Evolutionary conservation across 2,113 vertebrate species (phyloP).

Genomic region (Zootoca vivipara): DNA sequence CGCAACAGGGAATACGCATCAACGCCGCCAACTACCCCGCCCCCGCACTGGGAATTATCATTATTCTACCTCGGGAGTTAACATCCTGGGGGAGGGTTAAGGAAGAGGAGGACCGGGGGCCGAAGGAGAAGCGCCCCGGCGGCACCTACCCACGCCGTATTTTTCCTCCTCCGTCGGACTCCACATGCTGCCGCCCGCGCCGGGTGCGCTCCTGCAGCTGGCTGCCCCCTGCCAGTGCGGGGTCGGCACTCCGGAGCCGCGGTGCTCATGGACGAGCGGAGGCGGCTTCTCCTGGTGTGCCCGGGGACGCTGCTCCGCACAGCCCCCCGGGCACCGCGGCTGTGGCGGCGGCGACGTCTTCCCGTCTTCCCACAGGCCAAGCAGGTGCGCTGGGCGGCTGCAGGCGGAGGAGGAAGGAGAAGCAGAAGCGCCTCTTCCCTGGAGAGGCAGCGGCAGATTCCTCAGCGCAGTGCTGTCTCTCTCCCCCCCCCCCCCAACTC

Average conservation of each 20-base stretch:
- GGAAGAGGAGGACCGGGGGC: too few species aligned
- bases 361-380: constrained; percentile 26
- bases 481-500: background rate
- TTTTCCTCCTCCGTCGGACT: constrained; percentile 93
- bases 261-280: constrained; percentile 55
- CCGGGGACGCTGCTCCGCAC: constrained; percentile 41
- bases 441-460: background rate
- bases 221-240: constrained; percentile 37
- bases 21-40: background rate
- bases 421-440: background rate
- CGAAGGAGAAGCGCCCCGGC: constrained; percentile 4
- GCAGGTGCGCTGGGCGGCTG: constrained; percentile 30
- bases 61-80: background rate
- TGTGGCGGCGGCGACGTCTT: constrained; percentile 35
- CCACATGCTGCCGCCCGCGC: constrained; percentile 82
- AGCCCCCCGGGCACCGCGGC: constrained; percentile 25
- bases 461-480: background rate
- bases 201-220: constrained; percentile 46
- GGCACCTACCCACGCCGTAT: constrained; percentile 92
- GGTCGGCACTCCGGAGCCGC: constrained; percentile 2
- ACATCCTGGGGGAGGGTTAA: background rate
- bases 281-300: constrained; percentile 39
- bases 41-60: background rate
- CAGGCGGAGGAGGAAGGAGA: too few species aligned
- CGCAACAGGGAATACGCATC: constrained; percentile 14